Evolutionary conservation across 2,888 invertebrate species (phyloP), one percentile per base, ranked within the genome.

Genomic region (Corythucha ciliata): DNA sequence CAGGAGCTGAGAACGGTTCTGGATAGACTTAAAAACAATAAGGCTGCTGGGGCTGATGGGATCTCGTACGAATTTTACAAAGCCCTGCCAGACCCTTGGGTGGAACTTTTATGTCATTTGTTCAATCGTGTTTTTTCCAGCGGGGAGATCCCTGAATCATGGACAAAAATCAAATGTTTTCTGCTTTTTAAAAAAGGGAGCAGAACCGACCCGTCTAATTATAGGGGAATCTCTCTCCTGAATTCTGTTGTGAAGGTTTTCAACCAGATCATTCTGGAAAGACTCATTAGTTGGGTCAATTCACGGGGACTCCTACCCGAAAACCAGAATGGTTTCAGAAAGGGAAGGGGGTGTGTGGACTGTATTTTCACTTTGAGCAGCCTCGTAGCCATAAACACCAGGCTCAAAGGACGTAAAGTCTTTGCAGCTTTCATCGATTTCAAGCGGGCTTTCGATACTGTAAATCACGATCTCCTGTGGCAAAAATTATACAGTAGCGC

Each of bases 181-280:
- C 12, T 41, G 16, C 14, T 49, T 2, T 25, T n/a, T 8, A 49
- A 49, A 49, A 49, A 49, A 18, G 49, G 49, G 4, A 25, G 42
- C 42, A 40, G 20, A 8, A 10, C 16, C 7, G 32, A 27, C 7
- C 41, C 42, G 14, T 5, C 8, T 8, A 41, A 40, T 32, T 27
- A 40, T n/a, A n/a, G 49, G 25, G 49, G 42, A 6, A 42, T 49
- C 14, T 20, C 41, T 3, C 14, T 41, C 22, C 20, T 42, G 27
- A 49, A 49, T 14, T 40, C 26, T 3, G 22, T 49, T 5, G 20
- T 27, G 4, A 49, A 49, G 21, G n/a, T 49, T 8, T 49, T 49
- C 22, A 49, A 32, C 16, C 8, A 21, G n/a, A 29, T 32, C 21
- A 5, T 49, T 2, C 12, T 4, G 7, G 24, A 42, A 6, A 10